phyloP scores from a whole-genome alignment of 2,888 invertebrate genomes.

The Sicus ferrugineus region DNA sequence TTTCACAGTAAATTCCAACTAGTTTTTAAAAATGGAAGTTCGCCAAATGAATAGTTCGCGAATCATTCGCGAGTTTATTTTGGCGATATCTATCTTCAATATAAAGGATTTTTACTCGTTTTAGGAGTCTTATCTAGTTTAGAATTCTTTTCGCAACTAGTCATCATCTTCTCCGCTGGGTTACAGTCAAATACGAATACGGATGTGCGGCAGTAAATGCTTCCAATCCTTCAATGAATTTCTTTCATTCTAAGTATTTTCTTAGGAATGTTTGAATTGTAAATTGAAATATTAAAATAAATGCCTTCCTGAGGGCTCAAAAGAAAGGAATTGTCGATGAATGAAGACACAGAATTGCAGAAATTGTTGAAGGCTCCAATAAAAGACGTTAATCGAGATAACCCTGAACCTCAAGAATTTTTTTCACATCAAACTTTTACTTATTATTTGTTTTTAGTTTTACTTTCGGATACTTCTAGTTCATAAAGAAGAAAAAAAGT shows the following conservation, averaged over 20 bases:
- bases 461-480: too few species aligned
- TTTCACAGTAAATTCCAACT: background rate
- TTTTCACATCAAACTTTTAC: too few species aligned
- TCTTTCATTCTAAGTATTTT: background rate
- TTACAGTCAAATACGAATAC: background rate
- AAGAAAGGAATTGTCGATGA: background rate
- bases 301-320: background rate
- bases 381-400: background rate
- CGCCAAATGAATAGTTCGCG: slow-evolving; percentile 11
- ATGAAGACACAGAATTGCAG: background rate
- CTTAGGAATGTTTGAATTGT: slow-evolving; percentile 2
- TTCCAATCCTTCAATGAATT: slow-evolving; percentile 10
- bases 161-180: too few species aligned
- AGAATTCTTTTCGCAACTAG: too few species aligned
- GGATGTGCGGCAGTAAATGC: background rate
- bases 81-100: too few species aligned
- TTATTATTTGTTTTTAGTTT: too few species aligned
- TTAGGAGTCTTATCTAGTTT: too few species aligned
- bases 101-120: too few species aligned
- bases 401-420: too few species aligned
- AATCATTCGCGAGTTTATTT: too few species aligned
- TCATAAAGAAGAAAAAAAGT: too few species aligned
- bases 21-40: slow-evolving; percentile 10
- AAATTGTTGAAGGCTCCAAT: background rate
- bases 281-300: slow-evolving; percentile 18